phyloP scores from a whole-genome alignment of 2,888 invertebrate species.

The Troilus luridus region DNA sequence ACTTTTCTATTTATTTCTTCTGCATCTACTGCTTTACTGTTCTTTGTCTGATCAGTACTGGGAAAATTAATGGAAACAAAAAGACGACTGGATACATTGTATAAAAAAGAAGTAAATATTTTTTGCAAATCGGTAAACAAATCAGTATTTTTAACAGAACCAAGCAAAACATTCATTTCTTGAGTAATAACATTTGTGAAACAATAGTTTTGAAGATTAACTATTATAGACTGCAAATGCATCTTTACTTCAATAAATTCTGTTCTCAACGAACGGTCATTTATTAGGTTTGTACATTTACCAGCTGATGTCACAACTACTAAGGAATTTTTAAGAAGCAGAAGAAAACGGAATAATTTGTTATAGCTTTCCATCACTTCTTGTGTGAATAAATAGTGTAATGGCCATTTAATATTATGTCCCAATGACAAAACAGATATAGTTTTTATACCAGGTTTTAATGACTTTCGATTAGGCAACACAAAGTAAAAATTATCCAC shows the following conservation, averaged over 20 bases:
- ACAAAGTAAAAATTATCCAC: conserved; percentile 74
- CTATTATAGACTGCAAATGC: conserved; percentile 58
- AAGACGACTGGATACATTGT: conserved; percentile 39
- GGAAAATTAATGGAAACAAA: conserved; percentile 25
- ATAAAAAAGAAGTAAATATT: conserved; percentile 45
- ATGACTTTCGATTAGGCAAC: conserved; percentile 67
- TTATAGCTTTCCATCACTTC: conserved; percentile 86
- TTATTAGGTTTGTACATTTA: conserved; percentile 74
- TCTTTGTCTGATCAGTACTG: neutral
- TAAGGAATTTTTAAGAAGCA: conserved; percentile 87
- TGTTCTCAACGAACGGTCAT: conserved; percentile 68
- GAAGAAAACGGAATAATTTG: conserved; percentile 83
- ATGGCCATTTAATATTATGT: conserved; percentile 83
- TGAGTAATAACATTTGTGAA: conserved; percentile 61
- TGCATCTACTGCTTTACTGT: neutral
- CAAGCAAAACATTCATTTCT: conserved; percentile 57
- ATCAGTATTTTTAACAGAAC: conserved; percentile 48
- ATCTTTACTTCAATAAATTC: conserved; percentile 55
- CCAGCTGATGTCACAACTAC: conserved; percentile 88
- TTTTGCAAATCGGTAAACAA: conserved; percentile 61
- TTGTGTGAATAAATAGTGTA: conserved; percentile 88
- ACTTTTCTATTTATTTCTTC: conserved; percentile 27
- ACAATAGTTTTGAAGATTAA: conserved; percentile 61
- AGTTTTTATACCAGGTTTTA: conserved; percentile 14
- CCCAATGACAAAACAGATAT: conserved; percentile 7